Evolutionary conservation across 2,797 vertebrate species (phyloP).

Genomic region (Orientallactaga sibirica): DNA sequence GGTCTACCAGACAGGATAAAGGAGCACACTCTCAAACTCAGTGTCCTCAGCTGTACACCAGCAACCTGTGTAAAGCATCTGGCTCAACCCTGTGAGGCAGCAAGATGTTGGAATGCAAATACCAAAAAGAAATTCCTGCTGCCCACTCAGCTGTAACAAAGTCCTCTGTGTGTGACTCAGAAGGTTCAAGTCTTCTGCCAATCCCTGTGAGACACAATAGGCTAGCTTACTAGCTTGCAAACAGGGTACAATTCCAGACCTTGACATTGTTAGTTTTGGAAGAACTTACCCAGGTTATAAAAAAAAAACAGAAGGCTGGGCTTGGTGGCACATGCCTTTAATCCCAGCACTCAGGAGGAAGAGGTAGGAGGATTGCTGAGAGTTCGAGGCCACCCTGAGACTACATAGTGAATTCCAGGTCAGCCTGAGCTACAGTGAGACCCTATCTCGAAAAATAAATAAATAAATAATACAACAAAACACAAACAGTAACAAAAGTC

Average conservation of each 20-base stretch:
- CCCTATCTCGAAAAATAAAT: too few species aligned
- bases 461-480: not conserved
- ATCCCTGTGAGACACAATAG: constrained; percentile 36
- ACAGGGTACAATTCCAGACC: constrained; percentile 17
- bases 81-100: too few species aligned
- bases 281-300: constrained; percentile 3
- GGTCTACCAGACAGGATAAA: not conserved
- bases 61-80: not conserved
- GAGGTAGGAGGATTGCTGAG: too few species aligned
- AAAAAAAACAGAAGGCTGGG: too few species aligned
- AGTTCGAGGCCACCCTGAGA: too few species aligned
- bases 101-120: not conserved
- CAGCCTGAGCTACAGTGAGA: too few species aligned
- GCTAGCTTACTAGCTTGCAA: not conserved
- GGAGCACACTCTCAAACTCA: not conserved
- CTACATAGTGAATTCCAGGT: too few species aligned
- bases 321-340: too few species aligned
- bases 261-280: not conserved
- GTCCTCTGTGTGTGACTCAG: constrained; percentile 30
- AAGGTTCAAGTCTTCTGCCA: constrained; percentile 24
- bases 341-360: too few species aligned
- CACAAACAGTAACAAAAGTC: not conserved
- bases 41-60: too few species aligned
- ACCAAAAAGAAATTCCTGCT: not conserved
- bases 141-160: not conserved